A percentile compares a stretch with the other conserved stretches of the same genome.
Evolutionary conservation across 2,797 vertebrate genomes (phyloP).

Genomic region (Takifugu rubripes): DNA sequence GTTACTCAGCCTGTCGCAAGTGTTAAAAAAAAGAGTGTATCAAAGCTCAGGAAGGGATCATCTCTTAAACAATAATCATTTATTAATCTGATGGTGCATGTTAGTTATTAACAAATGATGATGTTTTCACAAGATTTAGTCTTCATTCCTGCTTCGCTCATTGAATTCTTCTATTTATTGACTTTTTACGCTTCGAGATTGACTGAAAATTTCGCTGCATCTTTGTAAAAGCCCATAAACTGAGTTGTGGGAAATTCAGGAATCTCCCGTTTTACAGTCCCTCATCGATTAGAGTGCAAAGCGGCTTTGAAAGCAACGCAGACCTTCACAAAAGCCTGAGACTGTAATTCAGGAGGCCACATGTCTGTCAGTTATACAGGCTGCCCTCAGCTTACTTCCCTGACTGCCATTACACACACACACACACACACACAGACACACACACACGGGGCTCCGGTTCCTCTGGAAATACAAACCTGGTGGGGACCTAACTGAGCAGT

Average conservation of each 20-base stretch:
- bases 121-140: too few relatives aligned
- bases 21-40: conserved; percentile 6
- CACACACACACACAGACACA: conserved; percentile 57
- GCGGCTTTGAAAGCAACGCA: conserved; percentile 54
- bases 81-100: too few relatives aligned
- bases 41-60: too few relatives aligned
- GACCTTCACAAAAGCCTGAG: conserved; percentile 33
- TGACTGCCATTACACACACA: conserved; percentile 62
- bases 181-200: conserved; percentile 3
- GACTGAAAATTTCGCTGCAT: conserved; percentile 20
- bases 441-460: conserved; percentile 54
- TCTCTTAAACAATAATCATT: too few relatives aligned
- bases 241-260: conserved; percentile 24
- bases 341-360: conserved; percentile 55
- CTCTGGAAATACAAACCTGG: conserved; percentile 53
- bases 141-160: too few relatives aligned
- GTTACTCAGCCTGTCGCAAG: too few relatives aligned
- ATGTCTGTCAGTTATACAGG: conserved; percentile 50
- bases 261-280: conserved; percentile 46
- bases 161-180: conserved; percentile 8
- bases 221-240: conserved; percentile 19
- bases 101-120: too few relatives aligned
- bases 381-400: conserved; percentile 46
- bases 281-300: conserved; percentile 46
- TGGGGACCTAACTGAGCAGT: conserved; percentile 28